phyloP scores from a whole-genome alignment of 2,113 vertebrate species.

The Holacanthus passer region DNA sequence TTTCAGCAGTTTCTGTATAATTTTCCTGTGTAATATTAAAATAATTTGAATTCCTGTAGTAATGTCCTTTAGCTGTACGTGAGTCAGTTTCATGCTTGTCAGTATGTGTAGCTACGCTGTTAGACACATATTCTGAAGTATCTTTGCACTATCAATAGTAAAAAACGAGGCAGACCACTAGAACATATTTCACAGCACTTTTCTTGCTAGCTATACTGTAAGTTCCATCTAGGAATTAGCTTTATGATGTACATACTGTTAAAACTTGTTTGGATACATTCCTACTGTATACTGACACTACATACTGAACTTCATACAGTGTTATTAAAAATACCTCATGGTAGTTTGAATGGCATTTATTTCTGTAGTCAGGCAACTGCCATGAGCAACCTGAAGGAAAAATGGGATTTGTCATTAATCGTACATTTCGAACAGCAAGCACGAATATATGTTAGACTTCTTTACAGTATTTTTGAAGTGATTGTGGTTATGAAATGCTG shows the following conservation, averaged over 20 bases:
- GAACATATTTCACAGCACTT: background rate
- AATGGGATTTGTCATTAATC: background rate
- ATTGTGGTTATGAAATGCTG: background rate
- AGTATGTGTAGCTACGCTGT: background rate
- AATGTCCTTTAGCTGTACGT: background rate
- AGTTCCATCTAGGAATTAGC: background rate
- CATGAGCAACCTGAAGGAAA: slow-evolving; percentile 29
- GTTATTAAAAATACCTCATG: slow-evolving; percentile 16
- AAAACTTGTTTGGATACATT: background rate
- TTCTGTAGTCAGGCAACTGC: slow-evolving; percentile 37
- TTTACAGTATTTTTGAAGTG: background rate
- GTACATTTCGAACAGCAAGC: background rate
- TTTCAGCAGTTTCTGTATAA: background rate
- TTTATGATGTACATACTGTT: background rate
- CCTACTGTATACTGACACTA: background rate
- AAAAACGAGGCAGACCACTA: too few relatives aligned
- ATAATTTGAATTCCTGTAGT: background rate
- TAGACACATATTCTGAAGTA: background rate
- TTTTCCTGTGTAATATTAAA: background rate
- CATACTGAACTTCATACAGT: background rate
- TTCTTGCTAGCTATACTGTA: background rate
- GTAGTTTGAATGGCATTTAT: slow-evolving; percentile 15
- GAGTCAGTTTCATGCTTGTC: background rate
- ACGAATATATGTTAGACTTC: background rate
- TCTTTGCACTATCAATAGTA: background rate